Percentiles rank a stretch among this genome's conserved stretches.
phyloP scores from a whole-genome alignment of 2,797 vertebrate species.

The Protonibea diacanthus region DNA sequence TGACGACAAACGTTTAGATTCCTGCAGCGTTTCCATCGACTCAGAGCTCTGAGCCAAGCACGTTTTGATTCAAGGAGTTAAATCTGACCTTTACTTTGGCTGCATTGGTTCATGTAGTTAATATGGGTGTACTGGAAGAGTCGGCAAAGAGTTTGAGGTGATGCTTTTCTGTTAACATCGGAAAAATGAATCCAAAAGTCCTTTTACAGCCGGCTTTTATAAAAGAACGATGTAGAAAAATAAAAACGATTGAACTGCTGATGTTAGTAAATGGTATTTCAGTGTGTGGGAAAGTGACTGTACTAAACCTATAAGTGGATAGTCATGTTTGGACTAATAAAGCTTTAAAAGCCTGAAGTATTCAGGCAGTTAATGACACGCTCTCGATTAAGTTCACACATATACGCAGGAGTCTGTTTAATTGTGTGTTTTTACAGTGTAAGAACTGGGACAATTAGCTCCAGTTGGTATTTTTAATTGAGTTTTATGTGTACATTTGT shows the following conservation, averaged over 20 bases:
- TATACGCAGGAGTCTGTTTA: background rate
- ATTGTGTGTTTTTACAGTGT: background rate
- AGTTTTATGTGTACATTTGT: background rate
- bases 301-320: background rate
- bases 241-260: background rate
- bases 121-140: background rate
- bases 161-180: background rate
- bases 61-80: background rate
- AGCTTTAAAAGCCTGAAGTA: background rate
- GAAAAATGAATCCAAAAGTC: background rate
- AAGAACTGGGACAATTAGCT: background rate
- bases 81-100: background rate
- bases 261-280: background rate
- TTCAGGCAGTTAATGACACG: background rate
- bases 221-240: background rate
- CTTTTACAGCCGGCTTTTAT: background rate
- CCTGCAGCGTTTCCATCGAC: background rate
- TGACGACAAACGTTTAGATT: constrained; percentile 6
- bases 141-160: background rate
- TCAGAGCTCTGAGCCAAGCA: background rate
- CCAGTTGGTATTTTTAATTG: background rate
- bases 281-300: background rate
- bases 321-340: background rate
- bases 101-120: background rate
- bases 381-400: background rate